Percentiles rank a stretch among this genome's conserved stretches.
Evolutionary conservation across 2,797 vertebrate species (phyloP).

Genomic region (Yasuhikotakia modesta): DNA sequence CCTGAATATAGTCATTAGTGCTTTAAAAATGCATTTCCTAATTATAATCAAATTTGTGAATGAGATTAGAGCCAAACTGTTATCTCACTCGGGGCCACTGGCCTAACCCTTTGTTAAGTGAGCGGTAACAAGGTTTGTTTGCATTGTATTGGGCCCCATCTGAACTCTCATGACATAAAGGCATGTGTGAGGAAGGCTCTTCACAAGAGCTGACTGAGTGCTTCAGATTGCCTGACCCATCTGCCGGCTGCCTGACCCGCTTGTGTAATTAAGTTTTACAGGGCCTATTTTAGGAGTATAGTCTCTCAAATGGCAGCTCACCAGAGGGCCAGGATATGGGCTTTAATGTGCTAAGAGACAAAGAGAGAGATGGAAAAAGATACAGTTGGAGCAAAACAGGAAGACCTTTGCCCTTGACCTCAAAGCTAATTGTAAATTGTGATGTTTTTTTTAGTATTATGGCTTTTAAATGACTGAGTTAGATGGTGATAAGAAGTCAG

Average conservation of each 20-base stretch:
- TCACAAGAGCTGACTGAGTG: constrained; percentile 37
- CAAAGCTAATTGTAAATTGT: background rate
- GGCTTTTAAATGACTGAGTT: too few relatives aligned
- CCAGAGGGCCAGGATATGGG: constrained; percentile 32
- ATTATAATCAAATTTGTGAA: constrained; percentile 52
- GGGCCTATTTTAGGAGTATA: constrained; percentile 53
- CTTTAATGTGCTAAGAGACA: constrained; percentile 8
- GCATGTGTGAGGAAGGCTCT: constrained; percentile 48
- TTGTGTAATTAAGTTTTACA: constrained; percentile 59
- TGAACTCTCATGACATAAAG: constrained; percentile 41
- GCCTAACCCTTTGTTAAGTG: constrained; percentile 50
- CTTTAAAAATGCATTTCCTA: constrained; percentile 47
- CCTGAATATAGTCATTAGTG: constrained; percentile 22
- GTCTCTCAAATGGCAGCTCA: constrained; percentile 47
- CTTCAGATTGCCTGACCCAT: constrained; percentile 41
- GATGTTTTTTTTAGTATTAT: too few relatives aligned
- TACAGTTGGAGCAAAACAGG: background rate
- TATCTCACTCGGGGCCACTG: constrained; percentile 30
- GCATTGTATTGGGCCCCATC: constrained; percentile 45
- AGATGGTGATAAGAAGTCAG: too few relatives aligned
- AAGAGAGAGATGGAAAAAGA: background rate
- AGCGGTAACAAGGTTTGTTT: constrained; percentile 58
- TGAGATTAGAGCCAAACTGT: constrained; percentile 52
- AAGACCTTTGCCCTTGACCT: background rate
- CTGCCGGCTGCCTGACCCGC: constrained; percentile 47